A percentile compares a stretch with the other conserved stretches of the same genome.
Evolutionary conservation across 2,888 invertebrate genomes (phyloP).

Genomic region (Hemistola chrysoprasaria): DNA sequence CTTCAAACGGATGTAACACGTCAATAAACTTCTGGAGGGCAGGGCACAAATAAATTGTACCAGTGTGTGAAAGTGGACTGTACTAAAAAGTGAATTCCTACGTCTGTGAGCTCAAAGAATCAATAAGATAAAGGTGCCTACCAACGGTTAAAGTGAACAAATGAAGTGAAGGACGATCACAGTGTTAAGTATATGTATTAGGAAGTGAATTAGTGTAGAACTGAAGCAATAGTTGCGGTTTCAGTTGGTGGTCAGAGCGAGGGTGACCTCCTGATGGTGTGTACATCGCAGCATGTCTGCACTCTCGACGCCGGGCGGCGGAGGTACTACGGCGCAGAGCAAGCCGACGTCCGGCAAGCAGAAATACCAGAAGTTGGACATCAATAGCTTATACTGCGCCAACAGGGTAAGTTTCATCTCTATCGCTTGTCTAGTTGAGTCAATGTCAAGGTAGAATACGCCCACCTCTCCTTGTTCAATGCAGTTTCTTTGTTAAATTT

Average conservation of each 20-base stretch:
- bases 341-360: slow-evolving; percentile 89
- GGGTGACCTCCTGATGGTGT: slow-evolving; percentile 88
- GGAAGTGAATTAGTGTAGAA: slow-evolving; percentile 37
- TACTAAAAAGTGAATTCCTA: slow-evolving; percentile 14
- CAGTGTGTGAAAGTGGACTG: slow-evolving; percentile 71
- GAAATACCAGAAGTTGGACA: slow-evolving; percentile 98
- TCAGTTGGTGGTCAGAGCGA: slow-evolving; percentile 78
- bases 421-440: slow-evolving; percentile 9
- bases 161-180: slow-evolving; percentile 45
- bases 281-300: slow-evolving; percentile 98
- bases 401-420: slow-evolving; percentile 85
- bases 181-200: slow-evolving; percentile 31
- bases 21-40: slow-evolving; percentile 77
- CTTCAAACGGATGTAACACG: slow-evolving; percentile 78
- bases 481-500: slow-evolving; percentile 3
- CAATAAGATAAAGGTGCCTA: background rate
- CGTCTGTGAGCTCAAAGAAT: background rate
- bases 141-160: slow-evolving; percentile 9
- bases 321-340: slow-evolving; percentile 81
- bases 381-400: slow-evolving; percentile 97
- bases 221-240: slow-evolving; percentile 50
- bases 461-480: slow-evolving; percentile 20
- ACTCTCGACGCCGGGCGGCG: slow-evolving; percentile 92
- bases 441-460: slow-evolving; percentile 27
- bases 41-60: slow-evolving; percentile 61